Evolutionary conservation across 2,113 vertebrate genomes (phyloP).

Genomic region (Aldabrachelys gigantea): DNA sequence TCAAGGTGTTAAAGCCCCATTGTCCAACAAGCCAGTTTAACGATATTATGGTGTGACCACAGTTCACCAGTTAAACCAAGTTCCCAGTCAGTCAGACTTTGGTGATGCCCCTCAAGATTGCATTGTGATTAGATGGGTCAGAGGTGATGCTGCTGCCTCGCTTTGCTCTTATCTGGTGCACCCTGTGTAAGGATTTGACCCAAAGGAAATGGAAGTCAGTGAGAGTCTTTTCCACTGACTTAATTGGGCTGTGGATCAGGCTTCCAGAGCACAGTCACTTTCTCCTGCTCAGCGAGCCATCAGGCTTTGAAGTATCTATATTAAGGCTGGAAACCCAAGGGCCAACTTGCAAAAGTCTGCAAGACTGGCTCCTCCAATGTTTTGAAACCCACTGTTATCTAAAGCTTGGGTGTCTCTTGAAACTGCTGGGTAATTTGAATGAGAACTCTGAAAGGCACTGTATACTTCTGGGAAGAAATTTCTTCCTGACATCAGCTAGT

Average conservation of each 20-base stretch:
- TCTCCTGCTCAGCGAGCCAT: background rate
- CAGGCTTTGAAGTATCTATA: background rate
- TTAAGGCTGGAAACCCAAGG: background rate
- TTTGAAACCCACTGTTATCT: conserved; percentile 36
- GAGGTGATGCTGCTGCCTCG: background rate
- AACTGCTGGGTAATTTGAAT: conserved; percentile 25
- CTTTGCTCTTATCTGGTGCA: no score
- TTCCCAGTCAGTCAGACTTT: background rate
- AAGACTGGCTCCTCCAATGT: conserved; percentile 3
- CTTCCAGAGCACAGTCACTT: background rate
- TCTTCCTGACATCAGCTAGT: background rate
- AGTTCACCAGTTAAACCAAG: background rate
- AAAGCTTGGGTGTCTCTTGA: conserved; percentile 15
- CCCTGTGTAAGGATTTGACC: background rate
- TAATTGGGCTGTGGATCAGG: background rate
- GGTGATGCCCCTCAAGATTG: background rate
- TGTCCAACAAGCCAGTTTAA: background rate
- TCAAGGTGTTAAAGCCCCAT: background rate
- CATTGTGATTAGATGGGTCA: background rate
- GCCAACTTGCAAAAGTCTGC: background rate
- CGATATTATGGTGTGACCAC: background rate
- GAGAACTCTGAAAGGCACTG: conserved; percentile 6
- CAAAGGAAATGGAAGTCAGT: background rate
- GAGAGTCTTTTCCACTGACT: background rate
- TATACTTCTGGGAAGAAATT: background rate